A percentile compares a stretch with the other conserved stretches of the same genome.
Evolutionary conservation across 2,113 vertebrate species (phyloP).

Genomic region (Otus sunia): DNA sequence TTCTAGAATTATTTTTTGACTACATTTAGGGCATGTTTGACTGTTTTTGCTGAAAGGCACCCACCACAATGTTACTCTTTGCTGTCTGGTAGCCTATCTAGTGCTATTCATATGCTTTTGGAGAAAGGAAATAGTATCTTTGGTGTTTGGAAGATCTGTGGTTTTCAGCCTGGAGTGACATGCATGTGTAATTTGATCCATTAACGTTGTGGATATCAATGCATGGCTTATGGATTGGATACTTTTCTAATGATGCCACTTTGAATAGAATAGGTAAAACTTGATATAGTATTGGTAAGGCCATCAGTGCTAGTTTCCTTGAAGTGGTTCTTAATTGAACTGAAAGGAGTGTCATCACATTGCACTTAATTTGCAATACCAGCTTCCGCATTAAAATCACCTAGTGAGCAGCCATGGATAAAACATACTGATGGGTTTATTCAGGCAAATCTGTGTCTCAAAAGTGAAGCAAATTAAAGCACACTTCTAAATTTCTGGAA

Average conservation of each 20-base stretch:
- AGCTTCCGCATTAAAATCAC: neutral
- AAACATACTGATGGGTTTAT: neutral
- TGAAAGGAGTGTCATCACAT: neutral
- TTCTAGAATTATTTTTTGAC: neutral
- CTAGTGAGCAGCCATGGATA: neutral
- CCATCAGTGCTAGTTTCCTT: neutral
- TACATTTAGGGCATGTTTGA: neutral
- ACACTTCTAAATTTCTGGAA: neutral
- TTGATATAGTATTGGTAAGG: neutral
- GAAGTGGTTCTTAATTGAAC: neutral
- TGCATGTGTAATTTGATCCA: neutral
- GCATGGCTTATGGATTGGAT: neutral
- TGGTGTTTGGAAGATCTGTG: accelerated
- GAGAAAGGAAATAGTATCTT: neutral
- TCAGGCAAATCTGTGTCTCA: neutral
- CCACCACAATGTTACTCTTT: neutral
- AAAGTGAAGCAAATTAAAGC: neutral
- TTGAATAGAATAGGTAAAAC: neutral
- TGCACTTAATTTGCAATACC: neutral
- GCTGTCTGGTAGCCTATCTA: neutral
- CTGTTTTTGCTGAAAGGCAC: neutral
- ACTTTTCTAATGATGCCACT: neutral
- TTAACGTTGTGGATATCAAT: neutral
- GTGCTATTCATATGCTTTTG: neutral
- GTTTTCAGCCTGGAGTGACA: neutral